Conservation (phyloP, 2,797 vertebrate genomes). For the Acipenser ruthenus region DNA sequence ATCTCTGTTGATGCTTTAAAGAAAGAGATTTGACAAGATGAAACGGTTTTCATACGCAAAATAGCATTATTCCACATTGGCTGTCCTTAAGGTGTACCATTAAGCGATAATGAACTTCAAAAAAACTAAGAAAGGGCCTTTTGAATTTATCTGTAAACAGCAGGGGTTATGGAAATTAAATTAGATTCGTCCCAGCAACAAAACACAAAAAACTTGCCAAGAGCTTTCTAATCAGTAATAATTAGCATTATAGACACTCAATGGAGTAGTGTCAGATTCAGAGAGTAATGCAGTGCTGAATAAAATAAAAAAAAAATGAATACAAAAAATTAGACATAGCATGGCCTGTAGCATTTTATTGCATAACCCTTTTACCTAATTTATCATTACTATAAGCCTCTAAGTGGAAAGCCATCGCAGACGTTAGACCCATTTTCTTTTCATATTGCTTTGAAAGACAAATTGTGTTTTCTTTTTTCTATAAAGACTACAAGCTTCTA, state of each 20-base stretch:
- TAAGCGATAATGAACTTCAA: background rate
- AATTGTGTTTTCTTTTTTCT: no score
- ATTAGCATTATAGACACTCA: background rate
- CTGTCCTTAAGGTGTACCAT: background rate
- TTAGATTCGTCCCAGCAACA: constrained; percentile 1
- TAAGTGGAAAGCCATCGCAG: no score
- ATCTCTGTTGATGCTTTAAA: background rate
- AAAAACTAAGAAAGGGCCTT: background rate
- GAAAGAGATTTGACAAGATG: background rate
- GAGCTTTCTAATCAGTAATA: background rate
- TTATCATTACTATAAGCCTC: no score
- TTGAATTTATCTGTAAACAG: background rate
- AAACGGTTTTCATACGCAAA: background rate
- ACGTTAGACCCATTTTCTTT: no score
- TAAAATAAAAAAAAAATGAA: background rate
- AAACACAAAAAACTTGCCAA: background rate
- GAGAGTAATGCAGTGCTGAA: background rate
- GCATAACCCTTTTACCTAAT: no score
- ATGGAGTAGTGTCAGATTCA: background rate
- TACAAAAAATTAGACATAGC: no score
- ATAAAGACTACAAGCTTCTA: no score
- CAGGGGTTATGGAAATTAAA: background rate
- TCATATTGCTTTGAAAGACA: no score
- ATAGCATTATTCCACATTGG: background rate
- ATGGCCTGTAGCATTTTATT: no score